These are phyloP conservation scores for Nomada lathburiana DNA, from an alignment of 2,888 invertebrate species.

Conservation along the genomic window DNA sequence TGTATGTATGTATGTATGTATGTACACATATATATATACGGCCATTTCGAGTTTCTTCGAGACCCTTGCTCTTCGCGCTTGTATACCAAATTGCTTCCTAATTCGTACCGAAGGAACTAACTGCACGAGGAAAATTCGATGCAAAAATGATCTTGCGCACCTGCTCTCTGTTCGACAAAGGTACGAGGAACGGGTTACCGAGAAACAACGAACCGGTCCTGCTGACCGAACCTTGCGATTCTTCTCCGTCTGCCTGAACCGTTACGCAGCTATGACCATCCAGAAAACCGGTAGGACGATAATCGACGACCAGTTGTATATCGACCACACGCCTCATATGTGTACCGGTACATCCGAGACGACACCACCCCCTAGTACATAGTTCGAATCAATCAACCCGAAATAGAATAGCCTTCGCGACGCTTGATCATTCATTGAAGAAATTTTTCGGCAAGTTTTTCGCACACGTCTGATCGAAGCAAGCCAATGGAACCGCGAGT, in stretches of 20 bases:
- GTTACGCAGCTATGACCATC: constrained; percentile 65
- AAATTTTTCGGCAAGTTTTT: neutral
- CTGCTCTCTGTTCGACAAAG: constrained; percentile 53
- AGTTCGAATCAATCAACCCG: neutral
- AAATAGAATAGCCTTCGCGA: neutral
- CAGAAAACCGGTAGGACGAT: constrained; percentile 69
- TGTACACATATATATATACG: no score
- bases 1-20: no score
- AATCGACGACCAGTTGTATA: constrained; percentile 51
- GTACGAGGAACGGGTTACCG: constrained; percentile 57
- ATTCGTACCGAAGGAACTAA: no score
- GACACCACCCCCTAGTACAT: constrained; percentile 32
- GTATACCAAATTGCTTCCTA: no score
- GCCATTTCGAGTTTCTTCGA: no score
- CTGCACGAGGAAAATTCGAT: constrained; percentile 25
- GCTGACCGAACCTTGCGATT: constrained; percentile 55
- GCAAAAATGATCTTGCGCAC: constrained; percentile 43
- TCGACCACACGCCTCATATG: constrained; percentile 25
- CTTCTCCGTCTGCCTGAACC: constrained; percentile 58
- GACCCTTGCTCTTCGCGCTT: no score
- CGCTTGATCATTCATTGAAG: no score
- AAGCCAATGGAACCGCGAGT: neutral
- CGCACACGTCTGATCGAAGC: neutral
- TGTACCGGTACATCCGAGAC: neutral
- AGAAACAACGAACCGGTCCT: constrained; percentile 67